phyloP scores from a whole-genome alignment of 2,113 vertebrate species.

The Elaphurus davidianus region DNA sequence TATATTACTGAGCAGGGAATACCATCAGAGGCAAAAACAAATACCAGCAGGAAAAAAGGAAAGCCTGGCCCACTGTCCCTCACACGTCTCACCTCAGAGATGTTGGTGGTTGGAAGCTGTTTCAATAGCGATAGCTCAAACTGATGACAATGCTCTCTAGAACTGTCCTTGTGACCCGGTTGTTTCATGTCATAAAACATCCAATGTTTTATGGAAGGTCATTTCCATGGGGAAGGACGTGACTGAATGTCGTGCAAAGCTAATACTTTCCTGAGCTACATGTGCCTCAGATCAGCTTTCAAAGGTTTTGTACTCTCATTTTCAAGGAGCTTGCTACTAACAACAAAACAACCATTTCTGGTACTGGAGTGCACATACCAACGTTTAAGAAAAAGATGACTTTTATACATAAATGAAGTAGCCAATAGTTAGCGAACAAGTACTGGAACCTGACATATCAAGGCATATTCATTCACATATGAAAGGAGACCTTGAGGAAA shows the following conservation, averaged over 20 bases:
- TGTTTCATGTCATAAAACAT: constrained; percentile 67
- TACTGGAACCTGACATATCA: not conserved
- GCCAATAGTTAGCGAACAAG: not conserved
- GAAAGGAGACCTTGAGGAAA: not conserved
- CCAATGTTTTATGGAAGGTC: constrained; percentile 64
- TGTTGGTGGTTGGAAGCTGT: constrained; percentile 81
- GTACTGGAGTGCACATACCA: not conserved
- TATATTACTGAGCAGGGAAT: constrained; percentile 78
- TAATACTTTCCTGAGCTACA: not conserved
- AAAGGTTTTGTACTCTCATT: not conserved
- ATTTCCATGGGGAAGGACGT: constrained; percentile 75
- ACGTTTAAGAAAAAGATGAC: not conserved
- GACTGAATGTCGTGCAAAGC: constrained; percentile 60
- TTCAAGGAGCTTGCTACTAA: not conserved
- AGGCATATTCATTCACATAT: not conserved
- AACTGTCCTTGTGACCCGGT: constrained; percentile 62
- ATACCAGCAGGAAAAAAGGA: constrained; percentile 74
- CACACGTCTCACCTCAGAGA: constrained; percentile 58
- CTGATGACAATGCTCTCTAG: constrained; percentile 74
- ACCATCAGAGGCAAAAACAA: constrained; percentile 77
- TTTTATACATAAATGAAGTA: not conserved
- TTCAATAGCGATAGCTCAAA: constrained; percentile 82
- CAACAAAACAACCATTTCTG: not conserved
- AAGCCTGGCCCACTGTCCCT: constrained; percentile 38
- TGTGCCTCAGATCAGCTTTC: not conserved